These are phyloP conservation scores for Orthosia gothica DNA, from an alignment of 2,888 invertebrate genomes.

Conservation along the genomic window DNA sequence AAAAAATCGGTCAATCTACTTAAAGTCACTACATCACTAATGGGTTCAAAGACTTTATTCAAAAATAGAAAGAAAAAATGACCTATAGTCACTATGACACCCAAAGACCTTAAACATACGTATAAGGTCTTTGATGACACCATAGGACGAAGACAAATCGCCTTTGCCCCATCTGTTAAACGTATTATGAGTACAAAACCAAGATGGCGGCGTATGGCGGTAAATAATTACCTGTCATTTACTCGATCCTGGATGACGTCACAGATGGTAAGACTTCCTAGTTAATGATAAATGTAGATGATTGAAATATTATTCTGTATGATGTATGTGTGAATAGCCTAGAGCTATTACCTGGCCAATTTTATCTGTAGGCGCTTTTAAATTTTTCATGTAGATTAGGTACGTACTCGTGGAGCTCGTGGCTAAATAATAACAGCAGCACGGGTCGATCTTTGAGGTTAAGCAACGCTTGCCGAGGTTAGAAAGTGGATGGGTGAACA, in stretches of 20 bases:
- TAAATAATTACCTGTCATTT: slow-evolving; percentile 56
- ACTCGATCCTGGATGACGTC: slow-evolving; percentile 43
- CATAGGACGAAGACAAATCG: slow-evolving; percentile 47
- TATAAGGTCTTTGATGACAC: too few relatives aligned
- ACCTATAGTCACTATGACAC: slow-evolving; percentile 51
- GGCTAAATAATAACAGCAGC: too few relatives aligned
- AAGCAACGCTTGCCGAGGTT: too few relatives aligned
- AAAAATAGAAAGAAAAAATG: slow-evolving; percentile 45
- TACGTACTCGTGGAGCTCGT: too few relatives aligned
- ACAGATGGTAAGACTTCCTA: slow-evolving; percentile 50
- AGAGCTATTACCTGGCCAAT: slow-evolving; percentile 6
- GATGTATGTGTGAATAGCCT: slow-evolving; percentile 24
- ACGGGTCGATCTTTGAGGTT: too few relatives aligned
- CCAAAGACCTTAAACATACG: too few relatives aligned
- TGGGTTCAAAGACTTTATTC: slow-evolving; percentile 57
- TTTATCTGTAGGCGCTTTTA: background rate
- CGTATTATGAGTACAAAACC: slow-evolving; percentile 24
- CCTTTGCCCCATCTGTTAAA: slow-evolving; percentile 53
- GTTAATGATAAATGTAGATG: background rate
- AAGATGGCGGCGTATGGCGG: slow-evolving; percentile 40
- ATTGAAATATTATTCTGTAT: slow-evolving; percentile 12
- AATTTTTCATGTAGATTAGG: background rate
- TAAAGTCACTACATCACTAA: slow-evolving; percentile 36
- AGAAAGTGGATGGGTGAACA: too few relatives aligned
- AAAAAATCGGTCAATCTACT: slow-evolving; percentile 28